Percentiles rank a stretch among this genome's conserved stretches.
phyloP scores from a whole-genome alignment of 2,888 invertebrate genomes.

The Acrobasis repandana region DNA sequence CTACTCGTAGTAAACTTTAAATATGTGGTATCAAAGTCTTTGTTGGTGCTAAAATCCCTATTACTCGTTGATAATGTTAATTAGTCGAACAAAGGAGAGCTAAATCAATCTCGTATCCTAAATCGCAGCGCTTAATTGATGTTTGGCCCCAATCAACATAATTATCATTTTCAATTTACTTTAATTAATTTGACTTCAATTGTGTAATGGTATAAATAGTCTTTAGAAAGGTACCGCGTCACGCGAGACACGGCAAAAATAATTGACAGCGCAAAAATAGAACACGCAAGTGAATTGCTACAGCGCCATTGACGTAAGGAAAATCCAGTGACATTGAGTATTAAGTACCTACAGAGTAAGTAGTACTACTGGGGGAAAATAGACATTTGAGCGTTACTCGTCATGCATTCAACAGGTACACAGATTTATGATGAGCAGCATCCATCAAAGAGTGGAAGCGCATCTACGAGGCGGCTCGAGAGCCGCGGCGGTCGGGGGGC shows the following conservation, averaged over 20 bases:
- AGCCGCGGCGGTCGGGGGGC: constrained; percentile 33
- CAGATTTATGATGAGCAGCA: constrained; percentile 51
- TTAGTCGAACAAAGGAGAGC: neutral
- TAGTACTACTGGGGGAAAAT: neutral
- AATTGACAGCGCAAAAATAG: constrained; percentile 15
- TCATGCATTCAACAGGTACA: constrained; percentile 74
- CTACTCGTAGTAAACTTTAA: too few relatives aligned
- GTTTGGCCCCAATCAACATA: constrained; percentile 12
- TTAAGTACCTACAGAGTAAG: neutral
- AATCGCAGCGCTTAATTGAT: constrained; percentile 8
- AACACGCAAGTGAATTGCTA: constrained; percentile 10
- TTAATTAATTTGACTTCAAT: constrained; percentile 18
- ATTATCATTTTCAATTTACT: constrained; percentile 14
- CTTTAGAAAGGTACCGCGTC: constrained; percentile 12
- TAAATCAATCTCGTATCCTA: constrained; percentile 8
- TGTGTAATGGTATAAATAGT: constrained; percentile 14
- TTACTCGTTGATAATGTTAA: neutral
- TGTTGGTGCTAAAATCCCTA: neutral
- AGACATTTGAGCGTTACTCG: constrained; percentile 39
- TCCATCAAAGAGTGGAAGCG: constrained; percentile 50
- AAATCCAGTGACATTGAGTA: constrained; percentile 3
- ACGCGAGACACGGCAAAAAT: constrained; percentile 16
- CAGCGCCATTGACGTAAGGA: neutral
- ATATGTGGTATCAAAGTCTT: neutral
- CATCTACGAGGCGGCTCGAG: constrained; percentile 36